Base-by-base conservation (phyloP, 1,140 invertebrate species). In the Leguminivora glycinivorella region DNA sequence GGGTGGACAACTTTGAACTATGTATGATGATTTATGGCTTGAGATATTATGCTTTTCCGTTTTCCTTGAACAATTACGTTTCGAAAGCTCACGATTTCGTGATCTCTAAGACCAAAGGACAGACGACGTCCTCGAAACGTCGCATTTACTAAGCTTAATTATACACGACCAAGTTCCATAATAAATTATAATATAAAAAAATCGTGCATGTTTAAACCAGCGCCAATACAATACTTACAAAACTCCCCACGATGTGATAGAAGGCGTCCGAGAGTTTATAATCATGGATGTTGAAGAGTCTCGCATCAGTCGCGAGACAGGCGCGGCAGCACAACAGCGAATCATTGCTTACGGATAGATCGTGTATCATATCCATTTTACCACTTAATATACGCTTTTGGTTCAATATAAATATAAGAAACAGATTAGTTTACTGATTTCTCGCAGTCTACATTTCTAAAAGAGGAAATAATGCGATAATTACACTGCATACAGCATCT, bases 321-420 rank as follows among this genome's bases (percentile, higher is more conserved):
- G 25, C 58, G n/a, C 58, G 58, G 26, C 58, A 63, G 25, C 58
- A 63, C 9, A 63, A 29, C 6, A 63, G n/a, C 5, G 47, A 22
- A 0, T 52, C 47, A 52, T 52, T 0, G 19, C 47, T 52, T 10
- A 6, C 0, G 19, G 47, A 52, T 1, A 52, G 22, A 22, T 19
- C 19, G 0, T 52, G 47, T 22, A 52, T 52, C n/a, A 22, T 52
- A 52, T 52, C 19, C 47, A 52, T 52, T 9, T 9, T 52, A 9
- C 7, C 2, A 52, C 47, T 52, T 22, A 47, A 47, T 17, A 17
- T 43, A 43, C 14, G n/a, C 40, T 43, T 43, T 34, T 10, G 12
- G 9, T 12, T 34, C 31, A 34, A 43, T 12, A 43, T 43, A 17
- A 43, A 43, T 43, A 5, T n/a, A 17, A 43, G 40, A 10, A 43